Base-by-base conservation (phyloP, 2,113 vertebrate genomes). In the Rhinolophus sinicus region DNA sequence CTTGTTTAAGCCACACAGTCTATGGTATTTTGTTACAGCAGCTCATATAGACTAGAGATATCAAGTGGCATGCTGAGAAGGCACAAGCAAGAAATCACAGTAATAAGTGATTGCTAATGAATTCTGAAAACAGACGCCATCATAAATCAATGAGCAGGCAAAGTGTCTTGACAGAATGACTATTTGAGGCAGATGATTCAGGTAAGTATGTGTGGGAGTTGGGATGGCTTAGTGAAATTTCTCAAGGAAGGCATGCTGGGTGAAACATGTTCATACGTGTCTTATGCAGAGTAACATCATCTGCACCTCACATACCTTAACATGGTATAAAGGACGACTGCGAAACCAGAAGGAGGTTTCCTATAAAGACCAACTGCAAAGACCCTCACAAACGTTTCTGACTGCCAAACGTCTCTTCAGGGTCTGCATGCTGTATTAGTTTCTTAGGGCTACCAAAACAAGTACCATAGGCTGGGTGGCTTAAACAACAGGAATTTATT, bases 61-160 rank as follows among this genome's bases (percentile, higher is more conserved):
- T n/a, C 89, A 87, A 83, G 33, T 67, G 83, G 56, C 58, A 60
- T 26, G 58, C 73, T 78, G 30, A 83, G 60, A 95, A 95, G 54
- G 38, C 65, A 56, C 6, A 8, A 82, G 13, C 52, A 93, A 84
- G 75, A 89, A 93, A 56, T 67, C 54, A 44, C 44, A 88, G 9
- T 47, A 47, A 30, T 56, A 52, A 75, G 28, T 50, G 52, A 76
- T 3, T 80, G 72, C 30, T 65, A 33, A 62, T 28, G 47, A 85
- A 21, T 47, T 8, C 70, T 54, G 24, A 65, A 84, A 75, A 69
- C 14, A 90, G n/a, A 90, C 21, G 22, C 50, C 33, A 38, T 40
- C 24, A 4, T 13, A 40, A 67, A 14, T 65, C 52, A 65, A 65
- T 3, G 1, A 33, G 9, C 38, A 8, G 38, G 22, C 28, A 65